Base-by-base conservation (phyloP, 2,113 vertebrate genomes). In the Alethe diademata region DNA sequence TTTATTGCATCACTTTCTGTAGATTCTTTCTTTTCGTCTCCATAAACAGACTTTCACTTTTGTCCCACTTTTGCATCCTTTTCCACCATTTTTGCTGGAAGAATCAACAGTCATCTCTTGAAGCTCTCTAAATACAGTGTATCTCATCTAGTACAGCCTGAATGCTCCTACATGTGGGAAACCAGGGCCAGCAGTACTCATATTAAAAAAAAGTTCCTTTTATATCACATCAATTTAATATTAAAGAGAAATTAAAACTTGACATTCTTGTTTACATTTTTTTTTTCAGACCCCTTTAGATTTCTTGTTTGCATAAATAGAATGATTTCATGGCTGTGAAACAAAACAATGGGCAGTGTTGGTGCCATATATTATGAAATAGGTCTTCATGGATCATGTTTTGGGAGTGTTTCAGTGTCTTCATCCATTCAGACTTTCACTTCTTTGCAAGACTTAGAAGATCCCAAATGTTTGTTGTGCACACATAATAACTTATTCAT, bases 401-500 rank as follows among this genome's bases (percentile, higher is more conserved):
- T 82, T 81, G 36, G 86, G n/a, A 78, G 26, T 64, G 48, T 79
- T 82, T 86, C 48, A 51, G 23, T 26, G 47, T 78, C 64, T 79
- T 28, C 36, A 42, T 33, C 56, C 35, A 24, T 74, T 76, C 67
- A 95, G 81, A 51, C 31, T 88, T 87, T 19, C 61, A 18, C 33
- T 85, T 91, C 50, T 58, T 40, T 92, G 90, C 33, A 78, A 92
- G 71, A 78, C 51, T 76, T 67, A 65, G 76, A 90, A 58, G 66
- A 88, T 85, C 65, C 45, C 40, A 83, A 91, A 86, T 80, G 67
- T 38, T 95, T 69, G 26, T 76, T 90, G 75, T 88, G 57, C 82
- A 86, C 64, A 86, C 79, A 40, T 78, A 90, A 94, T 92, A 95
- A 88, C 78, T 94, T 95, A 95, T 93, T 96, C 91, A 88, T 94